Evolutionary conservation across 2,113 vertebrate species (phyloP).

Genomic region (Empidonax traillii): DNA sequence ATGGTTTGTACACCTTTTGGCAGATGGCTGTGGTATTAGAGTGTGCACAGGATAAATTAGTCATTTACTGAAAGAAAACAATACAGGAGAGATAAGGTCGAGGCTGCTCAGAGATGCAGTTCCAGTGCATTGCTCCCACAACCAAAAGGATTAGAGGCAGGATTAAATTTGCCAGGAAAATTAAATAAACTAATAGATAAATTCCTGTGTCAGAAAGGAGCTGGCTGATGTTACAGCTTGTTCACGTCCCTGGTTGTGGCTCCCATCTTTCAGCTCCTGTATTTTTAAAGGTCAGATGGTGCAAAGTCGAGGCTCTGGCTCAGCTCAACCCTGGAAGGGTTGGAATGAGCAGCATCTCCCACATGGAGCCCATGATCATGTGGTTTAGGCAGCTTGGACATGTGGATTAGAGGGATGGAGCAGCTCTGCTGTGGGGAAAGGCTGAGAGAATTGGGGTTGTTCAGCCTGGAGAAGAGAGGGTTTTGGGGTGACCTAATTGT

Average conservation of each 20-base stretch:
- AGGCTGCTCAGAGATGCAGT: background rate
- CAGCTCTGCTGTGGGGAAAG: background rate
- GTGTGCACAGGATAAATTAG: background rate
- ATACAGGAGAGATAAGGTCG: fast-evolving
- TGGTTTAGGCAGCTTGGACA: background rate
- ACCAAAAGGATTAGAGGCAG: background rate
- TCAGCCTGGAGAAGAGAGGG: background rate
- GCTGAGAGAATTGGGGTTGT: background rate
- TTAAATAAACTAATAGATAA: background rate
- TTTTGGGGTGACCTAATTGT: fast-evolving
- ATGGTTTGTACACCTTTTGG: constrained; percentile 19
- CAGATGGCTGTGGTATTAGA: background rate
- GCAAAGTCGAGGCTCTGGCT: background rate
- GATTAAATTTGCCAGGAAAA: background rate
- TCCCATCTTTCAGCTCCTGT: background rate
- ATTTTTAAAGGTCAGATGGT: background rate
- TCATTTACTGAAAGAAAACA: background rate
- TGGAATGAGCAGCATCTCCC: background rate
- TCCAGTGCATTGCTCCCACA: background rate
- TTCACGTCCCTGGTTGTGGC: fast-evolving
- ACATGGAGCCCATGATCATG: fast-evolving
- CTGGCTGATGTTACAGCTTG: background rate
- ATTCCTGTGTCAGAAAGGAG: background rate
- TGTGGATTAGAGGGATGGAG: background rate
- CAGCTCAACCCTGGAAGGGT: background rate